A percentile compares a stretch with the other conserved stretches of the same genome.
These are phyloP conservation scores for Heliothis subflexa DNA, from an alignment of 1,140 invertebrate genomes.

Conservation along the genomic window DNA sequence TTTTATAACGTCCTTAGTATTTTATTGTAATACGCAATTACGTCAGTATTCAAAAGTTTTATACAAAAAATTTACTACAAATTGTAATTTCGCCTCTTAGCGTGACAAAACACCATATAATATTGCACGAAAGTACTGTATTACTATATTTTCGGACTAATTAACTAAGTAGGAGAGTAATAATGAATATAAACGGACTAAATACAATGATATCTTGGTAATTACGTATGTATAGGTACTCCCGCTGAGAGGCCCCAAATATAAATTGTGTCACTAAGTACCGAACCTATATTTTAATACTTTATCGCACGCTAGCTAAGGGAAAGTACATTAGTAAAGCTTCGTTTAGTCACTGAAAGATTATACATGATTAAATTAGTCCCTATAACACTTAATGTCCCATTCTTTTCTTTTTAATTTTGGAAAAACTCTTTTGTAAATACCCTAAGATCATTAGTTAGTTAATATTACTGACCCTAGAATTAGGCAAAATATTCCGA, in stretches of 20 bases:
- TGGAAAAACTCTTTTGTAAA: no score
- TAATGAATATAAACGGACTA: neutral
- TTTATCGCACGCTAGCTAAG: neutral
- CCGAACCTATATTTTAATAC: neutral
- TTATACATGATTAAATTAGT: no score
- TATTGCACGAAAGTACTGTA: neutral
- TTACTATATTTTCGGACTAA: slow-evolving; percentile 14
- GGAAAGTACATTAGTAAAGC: neutral
- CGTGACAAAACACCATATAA: slow-evolving; percentile 13
- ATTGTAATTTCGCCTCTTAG: neutral
- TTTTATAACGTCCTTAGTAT: no score
- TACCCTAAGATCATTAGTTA: no score
- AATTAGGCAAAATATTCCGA: no score
- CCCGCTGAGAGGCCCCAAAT: slow-evolving; percentile 16
- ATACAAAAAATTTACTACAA: no score
- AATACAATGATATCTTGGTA: neutral
- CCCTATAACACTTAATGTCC: no score
- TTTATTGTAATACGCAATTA: no score
- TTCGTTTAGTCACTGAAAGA: no score
- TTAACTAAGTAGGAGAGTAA: slow-evolving; percentile 28
- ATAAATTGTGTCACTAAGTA: slow-evolving; percentile 15
- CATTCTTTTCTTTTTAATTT: no score
- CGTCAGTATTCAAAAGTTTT: no score
- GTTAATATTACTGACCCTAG: no score
- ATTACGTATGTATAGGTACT: neutral